Base-by-base conservation (phyloP, 92 coral and sea anemone genomes). In the Heteractis magnifica region DNA sequence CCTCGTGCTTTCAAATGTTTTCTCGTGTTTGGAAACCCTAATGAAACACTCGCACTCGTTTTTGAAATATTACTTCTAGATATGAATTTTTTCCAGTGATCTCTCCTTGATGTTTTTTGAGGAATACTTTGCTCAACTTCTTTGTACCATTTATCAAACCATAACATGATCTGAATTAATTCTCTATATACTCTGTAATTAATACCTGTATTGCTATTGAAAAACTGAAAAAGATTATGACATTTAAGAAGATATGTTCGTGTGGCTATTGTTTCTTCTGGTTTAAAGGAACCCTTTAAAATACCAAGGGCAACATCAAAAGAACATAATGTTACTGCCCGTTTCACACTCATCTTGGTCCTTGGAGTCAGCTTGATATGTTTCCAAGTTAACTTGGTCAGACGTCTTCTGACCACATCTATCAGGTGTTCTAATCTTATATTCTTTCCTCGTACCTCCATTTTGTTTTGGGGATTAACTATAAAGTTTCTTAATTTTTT, bases 31-130 rank as follows among this genome's bases (percentile, higher is more conserved):
- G n/a, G n/a, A n/a, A n/a, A n/a, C n/a, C n/a, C n/a, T n/a, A n/a
- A n/a, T n/a, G n/a, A n/a, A n/a, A n/a, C n/a, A n/a, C n/a, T n/a
- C n/a, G n/a, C n/a, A n/a, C n/a, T n/a, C n/a, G n/a, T n/a, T n/a
- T n/a, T n/a, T n/a, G n/a, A n/a, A n/a, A n/a, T n/a, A n/a, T n/a
- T n/a, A n/a, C n/a, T n/a, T n/a, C n/a, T n/a, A n/a, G n/a, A n/a
- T n/a, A 85, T 85, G n/a, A 85, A 49, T 78, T 85, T 50, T 78
- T 86, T 86, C 89, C 89, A 86, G 83, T 65, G 79, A 6, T 79
- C 80, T 53, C 79, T 79, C 8, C 51, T 49, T 2, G 56, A 19
- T 60, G 4, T n/a, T 72, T 51, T 49, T 53, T 16, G 58, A 8
- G 44, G 13, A 52, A 68, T 59, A 15, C 14, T 49, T 70, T 86